Conservation (phyloP, 2,888 invertebrate species). For the Phengaris alcon region DNA sequence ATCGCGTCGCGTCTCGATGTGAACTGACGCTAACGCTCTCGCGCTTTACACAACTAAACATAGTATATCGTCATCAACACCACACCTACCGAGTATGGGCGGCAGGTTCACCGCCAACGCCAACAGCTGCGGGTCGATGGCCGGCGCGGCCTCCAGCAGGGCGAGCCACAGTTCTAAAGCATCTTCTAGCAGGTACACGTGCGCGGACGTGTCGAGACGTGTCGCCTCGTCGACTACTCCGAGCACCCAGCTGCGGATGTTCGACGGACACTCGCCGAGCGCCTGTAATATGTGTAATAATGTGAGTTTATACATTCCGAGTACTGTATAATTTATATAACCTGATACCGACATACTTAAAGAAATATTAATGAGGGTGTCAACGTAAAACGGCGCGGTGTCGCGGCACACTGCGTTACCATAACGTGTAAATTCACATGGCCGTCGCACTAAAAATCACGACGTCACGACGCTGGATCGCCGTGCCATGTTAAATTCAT, state of each 20-base stretch:
- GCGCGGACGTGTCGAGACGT: slow-evolving; percentile 86
- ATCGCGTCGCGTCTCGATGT: no score
- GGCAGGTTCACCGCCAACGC: slow-evolving; percentile 87
- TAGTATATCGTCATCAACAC: no score
- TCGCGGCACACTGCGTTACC: no score
- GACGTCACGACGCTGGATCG: no score
- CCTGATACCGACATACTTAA: no score
- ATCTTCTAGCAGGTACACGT: slow-evolving; percentile 95
- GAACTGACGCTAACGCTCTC: no score
- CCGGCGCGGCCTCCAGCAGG: slow-evolving; percentile 85
- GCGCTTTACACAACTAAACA: no score
- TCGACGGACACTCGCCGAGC: slow-evolving; percentile 78
- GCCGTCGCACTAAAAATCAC: no score
- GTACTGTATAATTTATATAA: neutral
- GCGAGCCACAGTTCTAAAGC: slow-evolving; percentile 94
- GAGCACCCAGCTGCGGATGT: slow-evolving; percentile 82
- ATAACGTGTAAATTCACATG: no score
- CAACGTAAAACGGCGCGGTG: no score
- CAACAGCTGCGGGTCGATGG: slow-evolving; percentile 81
- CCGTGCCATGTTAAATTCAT: no score
- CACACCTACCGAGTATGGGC: slow-evolving; percentile 63
- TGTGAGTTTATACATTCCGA: neutral
- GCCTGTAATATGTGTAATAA: slow-evolving; percentile 56
- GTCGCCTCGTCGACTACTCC: slow-evolving; percentile 79
- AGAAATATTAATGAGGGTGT: no score